Base-by-base conservation (phyloP, 2,797 vertebrate species). In the Agapornis canus region DNA sequence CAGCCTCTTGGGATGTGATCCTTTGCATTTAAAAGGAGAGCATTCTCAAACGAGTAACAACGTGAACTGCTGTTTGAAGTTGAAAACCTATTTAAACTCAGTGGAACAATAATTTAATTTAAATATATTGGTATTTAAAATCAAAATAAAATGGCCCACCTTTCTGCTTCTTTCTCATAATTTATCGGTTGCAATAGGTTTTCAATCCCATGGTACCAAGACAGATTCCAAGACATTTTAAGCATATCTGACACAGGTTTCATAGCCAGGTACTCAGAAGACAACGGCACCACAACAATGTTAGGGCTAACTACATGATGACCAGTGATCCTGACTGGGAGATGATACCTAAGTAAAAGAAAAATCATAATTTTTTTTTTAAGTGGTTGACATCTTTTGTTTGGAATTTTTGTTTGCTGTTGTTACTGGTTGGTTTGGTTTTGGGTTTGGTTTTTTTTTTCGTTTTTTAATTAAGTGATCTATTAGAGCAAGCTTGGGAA, bases 271-370 rank as follows among this genome's bases (percentile, higher is more conserved):
- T 98, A 98, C 70, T 99, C 99, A n/a, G 98, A 95, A 70, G 98
- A 97, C n/a, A 98, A 90, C 1, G 98, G 98, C 88, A 99, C 89
- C 61, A 99, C 97, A 21, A 98, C 96, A 95, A 98, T 98, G 94
- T 98, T 98, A 2, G 99, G 99, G 94, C 99, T 99, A 83, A 99
- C 98, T 4, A 98, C 98, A 60, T 99, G 99, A 96, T 99, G 98
- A 88, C 96, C 98, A 13, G 88, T 93, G 18, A 98, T 94, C 79
- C 92, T 98, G 39, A 99, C 97, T 3, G 99, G 99, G 8, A 99
- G 95, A 94, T 98, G 99, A 97, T 98, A 99, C 93, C 98, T 92
- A 71, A 83, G 84, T 76, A 45, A 69, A 59, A 49, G 22, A 47
- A 27, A 37, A 75, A 25, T 11, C 48, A 13, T 2, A 19, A 31